Conservation (phyloP, 2,113 vertebrate genomes). For the Coreoperca whiteheadi region DNA sequence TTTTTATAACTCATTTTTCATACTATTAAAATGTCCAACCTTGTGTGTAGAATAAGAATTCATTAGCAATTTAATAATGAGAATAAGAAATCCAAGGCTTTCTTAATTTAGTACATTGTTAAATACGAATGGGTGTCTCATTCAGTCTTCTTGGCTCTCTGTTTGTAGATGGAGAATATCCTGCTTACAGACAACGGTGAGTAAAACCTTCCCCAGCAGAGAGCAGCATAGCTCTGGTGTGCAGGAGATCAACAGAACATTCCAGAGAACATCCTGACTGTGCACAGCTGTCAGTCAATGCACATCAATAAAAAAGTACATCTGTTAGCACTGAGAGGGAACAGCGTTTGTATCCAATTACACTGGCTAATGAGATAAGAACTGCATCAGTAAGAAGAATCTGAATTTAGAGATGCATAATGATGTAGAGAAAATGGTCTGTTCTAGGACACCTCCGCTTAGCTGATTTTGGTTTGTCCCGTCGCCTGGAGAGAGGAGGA, state of each 20-base stretch:
- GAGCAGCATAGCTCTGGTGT: constrained; percentile 57
- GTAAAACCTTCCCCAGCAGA: constrained; percentile 63
- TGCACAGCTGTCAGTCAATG: constrained; percentile 19
- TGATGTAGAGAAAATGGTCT: constrained; percentile 51
- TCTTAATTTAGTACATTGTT: background rate
- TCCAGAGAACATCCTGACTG: constrained; percentile 27
- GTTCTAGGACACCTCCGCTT: constrained; percentile 92
- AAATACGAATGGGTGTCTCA: constrained; percentile 1
- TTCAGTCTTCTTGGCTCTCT: background rate
- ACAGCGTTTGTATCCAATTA: constrained; percentile 10
- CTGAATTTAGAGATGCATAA: background rate
- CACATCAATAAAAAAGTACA: constrained; percentile 20
- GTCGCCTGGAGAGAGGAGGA: constrained; percentile 88
- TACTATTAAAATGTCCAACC: background rate
- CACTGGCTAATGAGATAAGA: background rate
- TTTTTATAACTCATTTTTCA: background rate
- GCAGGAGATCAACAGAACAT: constrained; percentile 33
- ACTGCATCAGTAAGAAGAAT: background rate
- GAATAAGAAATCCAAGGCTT: background rate
- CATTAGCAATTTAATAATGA: background rate
- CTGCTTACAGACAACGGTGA: constrained; percentile 93
- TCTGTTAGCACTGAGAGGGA: background rate
- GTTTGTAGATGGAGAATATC: constrained; percentile 95
- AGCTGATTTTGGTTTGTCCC: constrained; percentile 94
- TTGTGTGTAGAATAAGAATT: background rate